A percentile compares a stretch with the other conserved stretches of the same genome.
These are phyloP conservation scores for Drosophila nannoptera DNA, from an alignment of 1,140 invertebrate species.

Conservation along the genomic window DNA sequence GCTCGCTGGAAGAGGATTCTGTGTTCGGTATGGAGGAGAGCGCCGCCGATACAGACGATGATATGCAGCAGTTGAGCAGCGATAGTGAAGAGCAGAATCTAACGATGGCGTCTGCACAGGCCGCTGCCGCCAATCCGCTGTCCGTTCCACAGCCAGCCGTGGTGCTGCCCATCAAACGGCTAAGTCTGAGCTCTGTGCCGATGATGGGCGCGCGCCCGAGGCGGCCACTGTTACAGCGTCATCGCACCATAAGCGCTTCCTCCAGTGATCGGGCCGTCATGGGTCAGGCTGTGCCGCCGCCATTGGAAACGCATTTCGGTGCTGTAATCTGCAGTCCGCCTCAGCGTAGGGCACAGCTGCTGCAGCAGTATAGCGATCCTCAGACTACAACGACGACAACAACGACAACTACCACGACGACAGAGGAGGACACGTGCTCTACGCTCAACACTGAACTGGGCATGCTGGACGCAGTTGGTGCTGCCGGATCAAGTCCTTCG, in stretches of 20 bases:
- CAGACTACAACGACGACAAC: slow-evolving; percentile 73
- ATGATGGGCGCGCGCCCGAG: slow-evolving; percentile 45
- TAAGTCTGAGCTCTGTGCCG: slow-evolving; percentile 54
- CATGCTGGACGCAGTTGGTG: slow-evolving; percentile 41
- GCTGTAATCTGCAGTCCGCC: slow-evolving; percentile 61
- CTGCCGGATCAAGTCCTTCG: background rate
- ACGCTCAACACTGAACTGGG: slow-evolving; percentile 72
- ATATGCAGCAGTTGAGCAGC: slow-evolving; percentile 88
- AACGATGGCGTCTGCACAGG: slow-evolving; percentile 17
- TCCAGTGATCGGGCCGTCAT: slow-evolving; percentile 53
- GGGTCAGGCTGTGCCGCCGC: slow-evolving; percentile 36
- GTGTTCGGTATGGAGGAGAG: slow-evolving; percentile 83
- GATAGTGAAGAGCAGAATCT: slow-evolving; percentile 83
- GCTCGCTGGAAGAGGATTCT: slow-evolving; percentile 86
- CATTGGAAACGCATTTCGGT: slow-evolving; percentile 72
- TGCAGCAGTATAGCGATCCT: slow-evolving; percentile 77
- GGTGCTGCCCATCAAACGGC: slow-evolving; percentile 48
- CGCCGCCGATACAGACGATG: slow-evolving; percentile 85
- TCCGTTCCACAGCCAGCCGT: background rate
- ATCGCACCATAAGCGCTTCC: slow-evolving; percentile 66
- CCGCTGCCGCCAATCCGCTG: slow-evolving; percentile 2
- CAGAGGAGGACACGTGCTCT: slow-evolving; percentile 74
- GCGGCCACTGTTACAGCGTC: slow-evolving; percentile 64
- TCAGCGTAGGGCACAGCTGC: slow-evolving; percentile 56
- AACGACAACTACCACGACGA: slow-evolving; percentile 69